These are phyloP conservation scores for Clavelina lepadiformis DNA, from an alignment of 23 tunicate genomes.

Conservation along the genomic window DNA sequence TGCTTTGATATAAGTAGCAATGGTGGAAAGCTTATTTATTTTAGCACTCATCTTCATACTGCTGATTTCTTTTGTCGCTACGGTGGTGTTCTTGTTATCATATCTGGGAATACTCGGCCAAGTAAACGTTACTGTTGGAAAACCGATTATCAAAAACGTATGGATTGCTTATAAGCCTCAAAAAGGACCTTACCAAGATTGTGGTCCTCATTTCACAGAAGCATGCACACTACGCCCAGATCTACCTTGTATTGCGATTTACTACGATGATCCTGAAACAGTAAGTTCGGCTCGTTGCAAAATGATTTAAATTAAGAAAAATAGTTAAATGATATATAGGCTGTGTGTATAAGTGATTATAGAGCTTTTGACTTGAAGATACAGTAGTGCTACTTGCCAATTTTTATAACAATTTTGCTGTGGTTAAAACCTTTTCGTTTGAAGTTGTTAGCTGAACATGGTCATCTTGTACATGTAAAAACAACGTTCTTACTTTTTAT, in stretches of 20 bases:
- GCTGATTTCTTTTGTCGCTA: slow-evolving; percentile 20
- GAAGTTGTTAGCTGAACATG: too few species aligned
- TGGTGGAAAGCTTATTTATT: too few species aligned
- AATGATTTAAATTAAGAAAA: too few species aligned
- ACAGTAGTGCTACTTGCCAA: too few species aligned
- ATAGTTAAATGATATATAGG: too few species aligned
- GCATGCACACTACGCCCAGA: slow-evolving; percentile 21
- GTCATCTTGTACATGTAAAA: too few species aligned
- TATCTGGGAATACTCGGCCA: slow-evolving; percentile 23
- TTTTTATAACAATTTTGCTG: too few species aligned
- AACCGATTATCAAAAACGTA: slow-evolving; percentile 17
- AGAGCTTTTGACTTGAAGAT: too few species aligned
- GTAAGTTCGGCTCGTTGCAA: slow-evolving; percentile 19
- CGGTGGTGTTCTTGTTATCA: slow-evolving; percentile 17
- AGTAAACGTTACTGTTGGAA: slow-evolving; percentile 31
- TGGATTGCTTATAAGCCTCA: slow-evolving; percentile 45
- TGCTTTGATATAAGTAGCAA: too few species aligned
- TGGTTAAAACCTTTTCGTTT: too few species aligned
- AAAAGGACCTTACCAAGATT: slow-evolving; percentile 32
- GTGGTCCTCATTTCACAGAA: slow-evolving; percentile 59
- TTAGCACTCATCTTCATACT: slow-evolving; percentile 7
- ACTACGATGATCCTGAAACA: slow-evolving; percentile 31
- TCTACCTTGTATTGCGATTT: slow-evolving; percentile 25
- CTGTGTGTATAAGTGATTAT: too few species aligned
- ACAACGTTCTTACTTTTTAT: too few species aligned